Conservation (phyloP, 92 coral and sea anemone species). For the Umimayanthus kanabou region DNA sequence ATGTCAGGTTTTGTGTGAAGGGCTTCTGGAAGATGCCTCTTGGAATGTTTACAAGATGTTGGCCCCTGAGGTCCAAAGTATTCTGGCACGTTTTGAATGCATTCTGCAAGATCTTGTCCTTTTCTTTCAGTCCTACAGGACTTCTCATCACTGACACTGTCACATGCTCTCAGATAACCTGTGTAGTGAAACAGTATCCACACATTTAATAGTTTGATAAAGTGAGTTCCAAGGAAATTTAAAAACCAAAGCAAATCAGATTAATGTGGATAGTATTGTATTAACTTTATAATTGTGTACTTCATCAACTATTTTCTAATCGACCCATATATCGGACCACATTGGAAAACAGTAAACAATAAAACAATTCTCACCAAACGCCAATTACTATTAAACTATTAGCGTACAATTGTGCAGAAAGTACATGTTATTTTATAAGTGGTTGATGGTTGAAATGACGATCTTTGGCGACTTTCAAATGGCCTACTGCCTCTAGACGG, state of each 20-base stretch:
- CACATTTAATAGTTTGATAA: not conserved
- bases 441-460: not conserved
- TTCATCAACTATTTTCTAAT: not conserved
- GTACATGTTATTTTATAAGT: not conserved
- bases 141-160: conserved; percentile 72
- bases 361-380: not conserved
- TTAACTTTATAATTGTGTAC: not conserved
- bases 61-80: conserved; percentile 75
- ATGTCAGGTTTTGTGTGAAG: conserved; percentile 47
- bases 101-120: conserved; percentile 70
- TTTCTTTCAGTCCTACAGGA: conserved; percentile 75
- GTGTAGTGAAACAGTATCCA: not conserved
- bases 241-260: not conserved
- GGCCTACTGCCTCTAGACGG: not conserved
- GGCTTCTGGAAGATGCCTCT: conserved; percentile 54
- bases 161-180: conserved; percentile 43
- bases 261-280: not conserved
- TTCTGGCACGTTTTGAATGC: conserved; percentile 76
- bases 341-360: not conserved
- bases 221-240: not conserved
- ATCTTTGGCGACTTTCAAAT: not conserved
- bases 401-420: not conserved
- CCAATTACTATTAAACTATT: not conserved
- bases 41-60: conserved; percentile 58
- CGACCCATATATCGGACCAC: not conserved